Evolutionary conservation across 2,113 vertebrate species (phyloP).

Genomic region (Donacobius atricapilla): DNA sequence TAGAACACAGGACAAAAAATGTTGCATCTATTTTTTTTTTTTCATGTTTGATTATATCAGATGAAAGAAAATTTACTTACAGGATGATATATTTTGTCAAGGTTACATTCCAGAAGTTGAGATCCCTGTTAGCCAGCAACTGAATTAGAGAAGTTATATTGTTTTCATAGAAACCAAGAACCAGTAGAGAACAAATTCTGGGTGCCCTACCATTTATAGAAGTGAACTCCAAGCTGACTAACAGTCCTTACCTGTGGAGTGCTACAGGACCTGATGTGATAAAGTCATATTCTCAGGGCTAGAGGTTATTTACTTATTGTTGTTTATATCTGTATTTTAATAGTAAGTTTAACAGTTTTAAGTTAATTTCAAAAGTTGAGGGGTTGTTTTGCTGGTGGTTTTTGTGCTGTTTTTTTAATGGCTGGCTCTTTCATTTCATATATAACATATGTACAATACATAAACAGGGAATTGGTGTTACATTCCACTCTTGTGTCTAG

Average conservation of each 20-base stretch:
- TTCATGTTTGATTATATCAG: neutral
- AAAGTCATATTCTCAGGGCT: neutral
- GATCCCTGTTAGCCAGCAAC: neutral
- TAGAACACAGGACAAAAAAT: neutral
- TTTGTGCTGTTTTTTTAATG: neutral
- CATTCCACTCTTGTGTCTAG: neutral
- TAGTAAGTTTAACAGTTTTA: neutral
- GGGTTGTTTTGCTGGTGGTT: rapidly evolving
- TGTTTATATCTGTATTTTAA: neutral
- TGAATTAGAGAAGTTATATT: neutral
- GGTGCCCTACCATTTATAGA: neutral
- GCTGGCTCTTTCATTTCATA: neutral
- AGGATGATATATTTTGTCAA: neutral
- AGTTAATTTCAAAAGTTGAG: neutral
- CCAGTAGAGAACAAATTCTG: neutral
- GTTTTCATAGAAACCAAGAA: neutral
- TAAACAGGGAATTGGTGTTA: neutral
- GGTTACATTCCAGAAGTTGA: neutral
- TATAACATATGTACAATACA: neutral
- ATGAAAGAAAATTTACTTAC: neutral
- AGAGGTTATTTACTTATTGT: neutral
- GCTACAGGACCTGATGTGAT: neutral
- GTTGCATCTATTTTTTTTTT: neutral
- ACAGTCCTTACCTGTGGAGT: neutral
- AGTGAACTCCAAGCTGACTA: neutral